phyloP scores from a whole-genome alignment of 2,113 vertebrate genomes.

The Ceratotherium simum region DNA sequence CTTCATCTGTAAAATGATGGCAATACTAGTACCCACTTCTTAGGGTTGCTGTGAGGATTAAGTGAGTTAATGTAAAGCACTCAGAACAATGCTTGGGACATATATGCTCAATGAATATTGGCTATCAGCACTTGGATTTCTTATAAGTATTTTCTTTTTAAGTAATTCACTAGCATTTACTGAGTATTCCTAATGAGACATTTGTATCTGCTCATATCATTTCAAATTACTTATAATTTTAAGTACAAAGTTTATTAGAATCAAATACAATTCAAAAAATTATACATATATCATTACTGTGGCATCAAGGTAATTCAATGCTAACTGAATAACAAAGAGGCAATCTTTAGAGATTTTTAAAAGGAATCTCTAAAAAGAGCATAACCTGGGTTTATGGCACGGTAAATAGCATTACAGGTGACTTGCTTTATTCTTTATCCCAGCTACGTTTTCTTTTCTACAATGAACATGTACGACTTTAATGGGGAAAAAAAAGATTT shows the following conservation, averaged over 20 bases:
- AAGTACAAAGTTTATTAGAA: constrained; percentile 36
- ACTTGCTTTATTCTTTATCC: neutral
- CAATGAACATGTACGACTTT: neutral
- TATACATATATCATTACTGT: neutral
- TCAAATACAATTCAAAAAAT: neutral
- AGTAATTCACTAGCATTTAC: neutral
- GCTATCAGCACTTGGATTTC: neutral
- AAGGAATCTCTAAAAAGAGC: neutral
- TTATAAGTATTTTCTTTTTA: neutral
- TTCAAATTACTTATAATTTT: constrained; percentile 43
- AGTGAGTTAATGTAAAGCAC: neutral
- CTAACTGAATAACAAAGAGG: neutral
- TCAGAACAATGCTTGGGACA: neutral
- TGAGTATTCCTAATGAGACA: neutral
- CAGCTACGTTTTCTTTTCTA: constrained; percentile 48
- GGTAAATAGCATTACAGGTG: neutral
- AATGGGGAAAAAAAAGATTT: neutral
- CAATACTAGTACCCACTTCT: neutral
- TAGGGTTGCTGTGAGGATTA: neutral
- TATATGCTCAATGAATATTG: neutral
- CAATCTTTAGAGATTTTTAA: too few relatives aligned
- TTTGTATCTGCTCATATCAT: neutral
- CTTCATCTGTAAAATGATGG: constrained; percentile 14
- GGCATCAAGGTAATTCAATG: neutral
- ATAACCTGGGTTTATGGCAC: neutral